Evolutionary conservation across 2,797 vertebrate genomes (phyloP), one percentile per base, ranked within the genome.

Genomic region (Phataginus tricuspis): DNA sequence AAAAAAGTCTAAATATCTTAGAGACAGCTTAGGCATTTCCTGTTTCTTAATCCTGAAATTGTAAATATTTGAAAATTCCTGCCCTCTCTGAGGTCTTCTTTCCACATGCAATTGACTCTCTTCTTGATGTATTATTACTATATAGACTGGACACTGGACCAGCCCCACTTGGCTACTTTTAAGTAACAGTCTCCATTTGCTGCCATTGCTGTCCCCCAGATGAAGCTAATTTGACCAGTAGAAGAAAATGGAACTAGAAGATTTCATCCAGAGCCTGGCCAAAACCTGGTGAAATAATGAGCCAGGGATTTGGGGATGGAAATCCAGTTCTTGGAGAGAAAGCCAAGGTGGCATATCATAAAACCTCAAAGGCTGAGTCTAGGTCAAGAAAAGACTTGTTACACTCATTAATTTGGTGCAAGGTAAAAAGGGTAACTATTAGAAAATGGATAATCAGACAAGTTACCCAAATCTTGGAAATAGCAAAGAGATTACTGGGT

Each of bases 381-480:
- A 53, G 13, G 57, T 91, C 23, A 80, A 63, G 59, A 79, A 85
- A 55, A 86, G 15, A 57, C n/a, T 57, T 80, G 4, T 42, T 16
- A 45, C 29, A 27, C 7, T 42, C 92, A 14, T 39, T 83, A 90
- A 84, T 42, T 68, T 85, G 64, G 79, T 51, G 4, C 12, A 57
- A 79, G 31, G 8, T 49, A 10, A 78, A 80, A 72, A 42, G 68
- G 7, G 31, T 51, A 75, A 29, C 2, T 59, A 51, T 71, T 2
- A 49, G 71, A 74, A 92, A 86, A 90, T 34, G 9, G 45, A 37
- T 45, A 78, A 45, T 55, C 2, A 34, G 18, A 51, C 90, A 90
- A 92, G 27, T 34, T 31, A 79, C 27, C n/a, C 25, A 27, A 94
- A 96, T 51, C 11, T 49, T 63, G 68, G 64, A 90, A 91, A 92